Percentiles rank a stretch among this genome's conserved stretches.
phyloP scores from a whole-genome alignment of 2,113 vertebrate species.

The Pantherophis guttatus region DNA sequence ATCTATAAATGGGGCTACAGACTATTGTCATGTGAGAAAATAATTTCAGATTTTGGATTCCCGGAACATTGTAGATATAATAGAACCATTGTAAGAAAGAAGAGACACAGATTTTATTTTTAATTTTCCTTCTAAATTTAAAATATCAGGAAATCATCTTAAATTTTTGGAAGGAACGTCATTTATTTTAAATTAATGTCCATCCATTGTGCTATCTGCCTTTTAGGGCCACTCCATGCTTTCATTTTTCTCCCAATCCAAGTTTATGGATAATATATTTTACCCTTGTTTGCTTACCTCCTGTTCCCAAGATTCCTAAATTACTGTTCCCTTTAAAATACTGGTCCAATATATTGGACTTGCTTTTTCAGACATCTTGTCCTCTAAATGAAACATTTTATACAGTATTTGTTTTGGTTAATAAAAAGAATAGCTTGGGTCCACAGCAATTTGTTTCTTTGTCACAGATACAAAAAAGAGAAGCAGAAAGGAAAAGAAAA shows the following conservation, averaged over 20 bases:
- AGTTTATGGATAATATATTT: constrained; percentile 44
- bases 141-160: background rate
- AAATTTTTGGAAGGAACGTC: background rate
- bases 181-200: background rate
- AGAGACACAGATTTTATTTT: background rate
- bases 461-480: constrained; percentile 29
- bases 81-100: background rate
- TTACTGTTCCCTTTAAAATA: constrained; percentile 25
- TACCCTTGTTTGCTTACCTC: constrained; percentile 45
- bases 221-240: constrained; percentile 38
- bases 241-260: constrained; percentile 56
- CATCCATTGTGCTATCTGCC: background rate
- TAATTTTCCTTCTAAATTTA: background rate
- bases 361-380: constrained; percentile 54
- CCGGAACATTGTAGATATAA: background rate
- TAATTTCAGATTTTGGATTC: background rate
- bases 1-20: too few species aligned
- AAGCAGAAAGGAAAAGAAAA: constrained; percentile 42
- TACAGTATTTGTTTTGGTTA: constrained; percentile 52
- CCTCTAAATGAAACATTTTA: constrained; percentile 52
- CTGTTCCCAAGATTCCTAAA: constrained; percentile 20
- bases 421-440: constrained; percentile 40
- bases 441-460: constrained; percentile 36
- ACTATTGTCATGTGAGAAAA: background rate
- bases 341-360: constrained; percentile 56